Percentiles rank a stretch among this genome's conserved stretches.
Evolutionary conservation across 2,113 vertebrate species (phyloP).

Genomic region (Apeltes quadracus): DNA sequence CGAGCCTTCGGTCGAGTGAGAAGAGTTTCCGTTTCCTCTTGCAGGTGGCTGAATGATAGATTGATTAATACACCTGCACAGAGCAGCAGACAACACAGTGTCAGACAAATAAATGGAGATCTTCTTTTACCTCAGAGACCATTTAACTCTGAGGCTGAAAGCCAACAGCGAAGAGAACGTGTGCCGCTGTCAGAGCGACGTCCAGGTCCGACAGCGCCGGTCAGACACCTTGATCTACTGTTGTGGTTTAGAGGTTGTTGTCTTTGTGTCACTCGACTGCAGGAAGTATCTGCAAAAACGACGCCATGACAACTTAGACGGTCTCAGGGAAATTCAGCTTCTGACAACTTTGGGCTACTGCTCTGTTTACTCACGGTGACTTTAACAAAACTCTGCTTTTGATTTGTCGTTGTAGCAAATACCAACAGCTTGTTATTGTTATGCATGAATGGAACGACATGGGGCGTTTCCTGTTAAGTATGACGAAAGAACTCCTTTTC

Average conservation of each 20-base stretch:
- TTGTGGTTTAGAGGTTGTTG: background rate
- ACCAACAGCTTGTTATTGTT: background rate
- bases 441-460: background rate
- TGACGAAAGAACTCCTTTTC: too few species aligned
- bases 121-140: background rate
- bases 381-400: background rate
- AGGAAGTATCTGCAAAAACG: background rate
- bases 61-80: background rate
- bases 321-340: background rate
- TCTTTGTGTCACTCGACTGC: background rate
- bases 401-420: background rate
- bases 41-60: background rate
- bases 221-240: background rate
- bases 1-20: background rate
- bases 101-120: background rate
- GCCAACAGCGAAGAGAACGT: background rate
- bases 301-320: background rate
- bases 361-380: too few species aligned
- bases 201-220: background rate
- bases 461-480: background rate
- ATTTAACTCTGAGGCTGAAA: background rate
- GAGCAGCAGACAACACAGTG: background rate
- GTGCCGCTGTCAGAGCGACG: background rate
- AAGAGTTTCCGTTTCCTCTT: fast-evolving
- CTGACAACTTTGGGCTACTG: background rate